Percentiles rank a stretch among this genome's conserved stretches.
phyloP scores from a whole-genome alignment of 2,888 invertebrate genomes.

The Nudaria mundana region DNA sequence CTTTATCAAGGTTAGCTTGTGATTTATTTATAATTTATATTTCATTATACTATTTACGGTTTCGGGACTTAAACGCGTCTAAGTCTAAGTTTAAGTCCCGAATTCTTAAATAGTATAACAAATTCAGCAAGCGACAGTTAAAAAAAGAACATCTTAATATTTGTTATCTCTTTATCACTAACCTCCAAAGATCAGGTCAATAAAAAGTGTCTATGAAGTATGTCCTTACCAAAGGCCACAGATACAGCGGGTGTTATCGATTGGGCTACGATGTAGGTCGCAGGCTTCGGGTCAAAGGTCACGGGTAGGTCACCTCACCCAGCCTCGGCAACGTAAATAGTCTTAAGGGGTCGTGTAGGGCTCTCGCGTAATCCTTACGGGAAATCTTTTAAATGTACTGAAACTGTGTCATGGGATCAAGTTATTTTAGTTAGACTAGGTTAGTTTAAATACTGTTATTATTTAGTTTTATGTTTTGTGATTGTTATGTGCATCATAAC shows the following conservation, averaged over 20 bases:
- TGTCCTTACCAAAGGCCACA: slow-evolving; percentile 43
- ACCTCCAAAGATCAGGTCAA: slow-evolving; percentile 31
- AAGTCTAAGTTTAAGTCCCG: no score
- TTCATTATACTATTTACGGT: no score
- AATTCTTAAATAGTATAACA: no score
- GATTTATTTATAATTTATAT: no score
- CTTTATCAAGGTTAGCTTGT: no score
- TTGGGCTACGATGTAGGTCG: slow-evolving; percentile 74
- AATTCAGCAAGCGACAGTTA: no score
- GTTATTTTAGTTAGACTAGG: no score
- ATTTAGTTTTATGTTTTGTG: no score
- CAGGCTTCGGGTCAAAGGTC: slow-evolving; percentile 82
- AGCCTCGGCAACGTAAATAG: slow-evolving; percentile 58
- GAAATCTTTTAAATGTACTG: slow-evolving; percentile 1
- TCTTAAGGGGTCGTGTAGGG: slow-evolving; percentile 37
- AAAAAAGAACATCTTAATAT: slow-evolving; percentile 28
- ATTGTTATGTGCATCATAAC: no score
- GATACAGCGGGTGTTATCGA: slow-evolving; percentile 59
- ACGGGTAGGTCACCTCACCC: slow-evolving; percentile 67
- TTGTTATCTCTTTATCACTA: slow-evolving; percentile 37
- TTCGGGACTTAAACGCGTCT: no score
- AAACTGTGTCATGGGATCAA: slow-evolving; percentile 2
- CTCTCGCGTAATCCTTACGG: slow-evolving; percentile 6
- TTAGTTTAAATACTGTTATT: no score
- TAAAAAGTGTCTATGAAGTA: slow-evolving; percentile 49